These are phyloP conservation scores for Ennomos fuscantarius DNA, from an alignment of 2,888 invertebrate genomes.

Conservation along the genomic window DNA sequence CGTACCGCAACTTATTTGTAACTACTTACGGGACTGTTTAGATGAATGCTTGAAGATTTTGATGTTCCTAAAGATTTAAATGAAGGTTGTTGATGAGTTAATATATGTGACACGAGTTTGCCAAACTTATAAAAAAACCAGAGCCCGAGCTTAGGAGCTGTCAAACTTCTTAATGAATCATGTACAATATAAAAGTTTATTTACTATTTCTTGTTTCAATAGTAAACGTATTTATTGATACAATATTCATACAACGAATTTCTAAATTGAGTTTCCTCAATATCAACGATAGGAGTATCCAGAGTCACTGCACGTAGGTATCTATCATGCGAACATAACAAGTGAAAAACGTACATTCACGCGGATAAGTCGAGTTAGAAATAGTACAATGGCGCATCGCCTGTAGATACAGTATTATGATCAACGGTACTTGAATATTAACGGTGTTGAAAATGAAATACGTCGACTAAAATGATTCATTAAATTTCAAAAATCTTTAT, in stretches of 20 bases:
- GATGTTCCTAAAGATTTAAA: slow-evolving; percentile 32
- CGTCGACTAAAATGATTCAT: too few relatives aligned
- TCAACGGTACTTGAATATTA: slow-evolving; percentile 4
- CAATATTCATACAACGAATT: slow-evolving; percentile 4
- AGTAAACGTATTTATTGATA: slow-evolving; percentile 1
- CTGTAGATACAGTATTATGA: slow-evolving; percentile 21
- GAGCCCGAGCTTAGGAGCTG: too few relatives aligned
- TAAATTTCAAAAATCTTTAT: too few relatives aligned
- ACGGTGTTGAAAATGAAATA: neutral
- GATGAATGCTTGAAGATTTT: slow-evolving; percentile 42
- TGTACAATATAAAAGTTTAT: too few relatives aligned
- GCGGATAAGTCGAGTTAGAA: slow-evolving; percentile 53
- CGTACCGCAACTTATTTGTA: slow-evolving; percentile 46
- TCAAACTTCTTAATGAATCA: too few relatives aligned
- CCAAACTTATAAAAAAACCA: too few relatives aligned
- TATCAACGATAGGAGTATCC: slow-evolving; percentile 26
- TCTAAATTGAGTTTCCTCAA: slow-evolving; percentile 23
- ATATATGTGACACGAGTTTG: too few relatives aligned
- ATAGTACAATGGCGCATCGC: slow-evolving; percentile 37
- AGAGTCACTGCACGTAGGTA: slow-evolving; percentile 54
- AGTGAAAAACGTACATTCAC: slow-evolving; percentile 58
- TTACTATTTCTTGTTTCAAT: too few relatives aligned
- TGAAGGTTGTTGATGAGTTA: neutral
- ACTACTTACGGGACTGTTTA: slow-evolving; percentile 36
- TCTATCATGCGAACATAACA: slow-evolving; percentile 64